Evolutionary conservation across 2,113 vertebrate species (phyloP).

Genomic region (Cyprinodon variegatus): DNA sequence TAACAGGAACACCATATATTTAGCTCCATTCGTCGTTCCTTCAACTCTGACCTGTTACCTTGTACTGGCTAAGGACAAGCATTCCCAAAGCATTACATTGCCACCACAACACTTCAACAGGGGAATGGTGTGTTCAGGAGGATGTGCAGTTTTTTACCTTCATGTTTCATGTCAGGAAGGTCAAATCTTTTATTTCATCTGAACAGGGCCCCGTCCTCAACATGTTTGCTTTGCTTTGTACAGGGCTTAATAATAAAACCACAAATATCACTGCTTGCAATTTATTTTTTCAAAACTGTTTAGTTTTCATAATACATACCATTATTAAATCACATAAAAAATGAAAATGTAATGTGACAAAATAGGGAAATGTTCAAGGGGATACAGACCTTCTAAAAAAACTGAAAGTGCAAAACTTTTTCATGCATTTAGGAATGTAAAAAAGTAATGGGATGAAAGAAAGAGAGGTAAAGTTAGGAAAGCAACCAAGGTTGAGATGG

Average conservation of each 20-base stretch:
- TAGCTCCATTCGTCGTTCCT: not conserved
- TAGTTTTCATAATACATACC: not conserved
- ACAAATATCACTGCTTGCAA: not conserved
- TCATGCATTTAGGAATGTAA: slow-evolving; percentile 16
- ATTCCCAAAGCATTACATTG: no score
- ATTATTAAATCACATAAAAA: not conserved
- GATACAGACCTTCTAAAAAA: slow-evolving; percentile 16
- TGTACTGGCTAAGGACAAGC: no score
- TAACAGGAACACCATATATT: not conserved
- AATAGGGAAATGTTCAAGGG: not conserved
- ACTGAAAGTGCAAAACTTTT: slow-evolving; percentile 3
- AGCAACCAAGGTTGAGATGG: slow-evolving; percentile 24
- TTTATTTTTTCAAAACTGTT: not conserved
- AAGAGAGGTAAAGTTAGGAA: slow-evolving; percentile 27
- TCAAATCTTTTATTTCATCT: no score
- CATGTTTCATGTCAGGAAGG: not conserved
- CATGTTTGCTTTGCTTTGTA: not conserved
- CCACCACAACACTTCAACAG: no score
- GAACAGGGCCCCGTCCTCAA: not conserved
- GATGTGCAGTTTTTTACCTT: not conserved
- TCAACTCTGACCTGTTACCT: no score
- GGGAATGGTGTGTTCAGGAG: no score
- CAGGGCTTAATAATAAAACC: not conserved
- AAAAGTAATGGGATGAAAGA: slow-evolving; percentile 8
- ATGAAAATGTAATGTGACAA: not conserved